phyloP scores from a whole-genome alignment of 2,113 vertebrate genomes.

The Marcusenius ussheri region DNA sequence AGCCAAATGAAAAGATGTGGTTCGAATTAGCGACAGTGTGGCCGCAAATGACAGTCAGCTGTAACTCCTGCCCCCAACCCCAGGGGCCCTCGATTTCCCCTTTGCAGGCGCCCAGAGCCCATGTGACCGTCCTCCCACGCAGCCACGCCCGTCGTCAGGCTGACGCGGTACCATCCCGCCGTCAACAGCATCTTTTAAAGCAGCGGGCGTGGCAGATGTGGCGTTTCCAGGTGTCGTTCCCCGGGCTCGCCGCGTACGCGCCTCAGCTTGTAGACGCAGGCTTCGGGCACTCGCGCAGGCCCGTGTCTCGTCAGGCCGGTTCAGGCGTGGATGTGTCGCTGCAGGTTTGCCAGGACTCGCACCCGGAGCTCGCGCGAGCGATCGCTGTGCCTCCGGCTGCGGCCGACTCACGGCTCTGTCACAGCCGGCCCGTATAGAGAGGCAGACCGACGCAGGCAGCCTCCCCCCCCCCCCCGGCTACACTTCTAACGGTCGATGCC shows the following conservation, averaged over 20 bases:
- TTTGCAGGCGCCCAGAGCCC: not conserved
- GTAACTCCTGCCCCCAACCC: not conserved
- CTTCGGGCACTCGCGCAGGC: not conserved
- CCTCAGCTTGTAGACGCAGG: not conserved
- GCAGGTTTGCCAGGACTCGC: not conserved
- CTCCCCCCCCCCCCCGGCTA: constrained; percentile 20
- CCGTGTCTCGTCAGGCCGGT: not conserved
- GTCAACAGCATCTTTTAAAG: not conserved
- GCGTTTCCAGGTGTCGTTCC: not conserved
- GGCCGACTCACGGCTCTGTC: not conserved
- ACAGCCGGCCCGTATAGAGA: not conserved
- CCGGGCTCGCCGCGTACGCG: not conserved
- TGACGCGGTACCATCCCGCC: not conserved
- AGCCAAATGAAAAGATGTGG: constrained; percentile 22
- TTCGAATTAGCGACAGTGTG: constrained; percentile 4
- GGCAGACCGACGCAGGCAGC: not conserved
- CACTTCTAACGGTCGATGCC: constrained; percentile 32
- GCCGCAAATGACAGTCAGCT: constrained; percentile 16
- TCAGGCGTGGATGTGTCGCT: not conserved
- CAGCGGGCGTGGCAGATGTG: not conserved
- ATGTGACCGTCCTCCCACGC: not conserved
- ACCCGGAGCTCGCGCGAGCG: not conserved
- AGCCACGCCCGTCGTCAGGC: not conserved
- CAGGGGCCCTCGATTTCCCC: not conserved
- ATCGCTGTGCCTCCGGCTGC: not conserved